Conservation (phyloP, 2,888 invertebrate species). For the Coelopa pilipes region DNA sequence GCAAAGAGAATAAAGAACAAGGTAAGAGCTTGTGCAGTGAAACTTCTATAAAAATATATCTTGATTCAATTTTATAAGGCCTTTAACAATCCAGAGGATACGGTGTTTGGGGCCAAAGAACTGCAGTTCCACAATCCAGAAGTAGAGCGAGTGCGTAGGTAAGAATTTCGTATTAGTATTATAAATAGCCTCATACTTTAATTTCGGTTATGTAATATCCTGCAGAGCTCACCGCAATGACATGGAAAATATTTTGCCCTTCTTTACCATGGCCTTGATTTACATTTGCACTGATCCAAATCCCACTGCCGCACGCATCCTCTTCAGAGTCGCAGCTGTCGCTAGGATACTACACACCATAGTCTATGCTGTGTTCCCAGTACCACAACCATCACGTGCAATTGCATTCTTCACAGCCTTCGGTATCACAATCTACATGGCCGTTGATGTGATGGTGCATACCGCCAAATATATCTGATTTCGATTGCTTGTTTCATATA, state of each 20-base stretch:
- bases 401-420: constrained; percentile 67
- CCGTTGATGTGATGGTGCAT: constrained; percentile 61
- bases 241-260: constrained; percentile 75
- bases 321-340: constrained; percentile 71
- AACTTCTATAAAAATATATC: neutral
- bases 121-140: constrained; percentile 65
- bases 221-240: constrained; percentile 77
- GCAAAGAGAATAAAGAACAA: constrained; percentile 64
- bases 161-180: neutral
- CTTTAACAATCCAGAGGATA: constrained; percentile 71
- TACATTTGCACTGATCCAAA: constrained; percentile 72
- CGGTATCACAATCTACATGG: constrained; percentile 69
- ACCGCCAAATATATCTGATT: constrained; percentile 54
- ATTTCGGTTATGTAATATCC: constrained; percentile 38
- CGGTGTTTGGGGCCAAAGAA: constrained; percentile 60
- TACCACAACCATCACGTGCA: constrained; percentile 71
- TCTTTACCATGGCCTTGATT: constrained; percentile 70
- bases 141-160: constrained; percentile 49
- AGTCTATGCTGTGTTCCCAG: constrained; percentile 72
- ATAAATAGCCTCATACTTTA: neutral
- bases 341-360: constrained; percentile 72
- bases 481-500: neutral
- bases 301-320: constrained; percentile 67
- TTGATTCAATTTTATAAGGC: constrained; percentile 61
- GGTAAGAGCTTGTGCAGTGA: constrained; percentile 51